Base-by-base conservation (phyloP, 92 coral and sea anemone genomes). In the Siderastrea siderea region DNA sequence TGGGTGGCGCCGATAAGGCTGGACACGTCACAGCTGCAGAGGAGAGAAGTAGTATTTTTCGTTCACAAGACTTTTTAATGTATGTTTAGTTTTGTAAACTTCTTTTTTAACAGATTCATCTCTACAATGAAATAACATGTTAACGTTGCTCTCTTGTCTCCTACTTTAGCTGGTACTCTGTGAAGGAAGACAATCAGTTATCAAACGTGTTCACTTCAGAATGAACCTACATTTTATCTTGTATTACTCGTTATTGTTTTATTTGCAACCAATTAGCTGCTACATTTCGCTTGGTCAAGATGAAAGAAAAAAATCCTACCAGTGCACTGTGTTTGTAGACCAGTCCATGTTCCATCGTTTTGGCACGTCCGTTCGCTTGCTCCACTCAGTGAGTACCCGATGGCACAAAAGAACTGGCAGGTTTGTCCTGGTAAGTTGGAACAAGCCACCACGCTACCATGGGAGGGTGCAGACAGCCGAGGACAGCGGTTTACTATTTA, bases 361-460 rank as follows among this genome's bases (percentile, higher is more conserved):
- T 72, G 78, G 47, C 98, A 96, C 0, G 83, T 85, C 64, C 97
- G 92, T 11, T 65, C 80, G 45, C 67, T 78, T 26, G 98, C 88
- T 68, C 97, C 97, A 58, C 72, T 78, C 65, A 92, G 70, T 57
- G 84, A 87, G 59, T 94, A 96, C 47, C 97, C 98, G 45, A 47
- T 38, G 50, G 67, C 75, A 67, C 98, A 96, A 3, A 84, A 79
- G 72, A 96, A 92, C 10, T 75, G 76, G 62, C 98, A 96, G 15
- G 80, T n/a, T 51, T 83, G 68, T 38, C 80, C 79, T 16, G 80
- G 78, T 19, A 83, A 12, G 72, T 71, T 72, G 9, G 87, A 59
- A 46, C 87, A 83, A 0, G 80, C 60, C 78, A 2, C 60, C 15
- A 72, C 1, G 3, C 74, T 67, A 12, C 91, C 91, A 61, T 87